phyloP scores from a whole-genome alignment of 2,797 vertebrate species.

The Bufotes viridis region DNA sequence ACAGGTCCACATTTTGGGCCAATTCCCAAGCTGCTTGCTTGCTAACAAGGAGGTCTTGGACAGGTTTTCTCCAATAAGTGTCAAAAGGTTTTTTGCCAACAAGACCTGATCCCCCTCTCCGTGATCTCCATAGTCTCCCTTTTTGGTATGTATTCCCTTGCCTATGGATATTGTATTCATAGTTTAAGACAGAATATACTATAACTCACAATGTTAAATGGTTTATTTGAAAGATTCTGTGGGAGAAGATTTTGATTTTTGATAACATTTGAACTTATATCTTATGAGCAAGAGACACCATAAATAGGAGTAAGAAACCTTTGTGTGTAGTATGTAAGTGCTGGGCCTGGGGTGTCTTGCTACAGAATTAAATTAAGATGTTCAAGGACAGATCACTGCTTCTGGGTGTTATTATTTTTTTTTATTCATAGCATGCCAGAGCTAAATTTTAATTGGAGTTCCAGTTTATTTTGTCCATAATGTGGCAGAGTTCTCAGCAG shows the following conservation, averaged over 20 bases:
- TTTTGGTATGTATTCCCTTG: not conserved
- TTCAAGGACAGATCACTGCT: slow-evolving; percentile 5
- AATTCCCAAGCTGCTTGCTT: too few relatives aligned
- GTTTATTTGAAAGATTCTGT: not conserved
- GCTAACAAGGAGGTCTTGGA: not conserved
- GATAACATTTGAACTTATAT: not conserved
- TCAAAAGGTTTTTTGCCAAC: not conserved
- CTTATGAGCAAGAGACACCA: not conserved
- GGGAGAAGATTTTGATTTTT: not conserved
- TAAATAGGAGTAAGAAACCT: not conserved
- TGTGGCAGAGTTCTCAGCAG: slow-evolving; percentile 44
- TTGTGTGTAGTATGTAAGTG: not conserved
- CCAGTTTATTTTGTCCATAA: slow-evolving; percentile 48
- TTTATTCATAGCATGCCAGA: not conserved
- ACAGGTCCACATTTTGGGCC: too few relatives aligned
- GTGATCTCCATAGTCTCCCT: not conserved
- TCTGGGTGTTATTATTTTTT: not conserved
- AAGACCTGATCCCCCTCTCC: not conserved
- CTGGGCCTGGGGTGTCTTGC: not conserved
- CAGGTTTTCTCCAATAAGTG: not conserved
- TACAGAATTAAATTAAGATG: slow-evolving; percentile 1
- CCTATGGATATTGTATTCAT: not conserved
- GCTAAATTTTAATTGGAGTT: slow-evolving; percentile 52
- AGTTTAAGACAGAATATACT: not conserved
- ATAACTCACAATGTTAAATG: not conserved